Percentiles rank a stretch among this genome's conserved stretches.
Conservation (phyloP, 1,140 invertebrate genomes). For the Atopsyche davidsoni region DNA sequence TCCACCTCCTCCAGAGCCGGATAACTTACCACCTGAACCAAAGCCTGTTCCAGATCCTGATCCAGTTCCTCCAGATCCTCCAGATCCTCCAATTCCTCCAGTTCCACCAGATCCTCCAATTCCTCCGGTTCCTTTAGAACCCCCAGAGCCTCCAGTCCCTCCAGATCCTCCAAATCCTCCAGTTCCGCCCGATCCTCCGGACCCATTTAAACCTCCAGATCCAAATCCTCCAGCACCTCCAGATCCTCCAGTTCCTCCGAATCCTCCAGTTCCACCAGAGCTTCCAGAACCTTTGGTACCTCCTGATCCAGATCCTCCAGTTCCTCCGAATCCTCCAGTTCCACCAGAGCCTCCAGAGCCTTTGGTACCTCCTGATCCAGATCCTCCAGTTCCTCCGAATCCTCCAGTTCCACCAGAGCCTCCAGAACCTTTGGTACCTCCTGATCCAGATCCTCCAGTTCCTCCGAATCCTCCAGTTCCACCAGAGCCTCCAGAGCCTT, state of each 20-base stretch:
- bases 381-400: too few species aligned
- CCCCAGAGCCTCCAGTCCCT: not conserved
- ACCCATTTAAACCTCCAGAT: not conserved
- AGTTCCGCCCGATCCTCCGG: not conserved
- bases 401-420: too few species aligned
- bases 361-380: too few species aligned
- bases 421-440: too few species aligned
- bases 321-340: too few species aligned
- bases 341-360: too few species aligned
- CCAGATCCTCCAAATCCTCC: not conserved
- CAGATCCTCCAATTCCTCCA: not conserved
- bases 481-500: not conserved
- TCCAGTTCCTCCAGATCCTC: not conserved
- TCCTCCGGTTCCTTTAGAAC: not conserved
- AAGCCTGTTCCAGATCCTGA: not conserved
- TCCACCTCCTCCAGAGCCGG: not conserved
- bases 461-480: not conserved
- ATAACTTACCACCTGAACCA: not conserved
- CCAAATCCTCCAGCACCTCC: not conserved
- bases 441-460: not conserved
- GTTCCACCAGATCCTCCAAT: not conserved
- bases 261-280: not conserved
- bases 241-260: not conserved
- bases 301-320: not conserved
- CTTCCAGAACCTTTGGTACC: not conserved